Evolutionary conservation across 2,113 vertebrate species (phyloP), one percentile per base, ranked within the genome.

Genomic region (Damaliscus lunatus): DNA sequence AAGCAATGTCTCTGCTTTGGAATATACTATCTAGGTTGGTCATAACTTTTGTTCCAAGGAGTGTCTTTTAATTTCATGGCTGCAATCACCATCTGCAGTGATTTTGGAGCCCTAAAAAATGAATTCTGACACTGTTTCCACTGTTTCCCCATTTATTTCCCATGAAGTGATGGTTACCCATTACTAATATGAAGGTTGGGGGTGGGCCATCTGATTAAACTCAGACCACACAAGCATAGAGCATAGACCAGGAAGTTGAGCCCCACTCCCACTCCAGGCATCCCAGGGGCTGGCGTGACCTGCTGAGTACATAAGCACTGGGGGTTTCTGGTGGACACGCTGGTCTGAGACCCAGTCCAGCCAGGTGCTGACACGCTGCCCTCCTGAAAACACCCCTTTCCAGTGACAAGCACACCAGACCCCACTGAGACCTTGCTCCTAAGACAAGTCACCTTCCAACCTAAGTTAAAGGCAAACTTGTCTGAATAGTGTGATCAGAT

Each of bases 291-390:
- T 0, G 25, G 48, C 3, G 0, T 9, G 46, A 29, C 15, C 33
- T 27, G 27, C 7, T 5, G 5, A 25, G 9, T 3, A 2, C 6
- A 52, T 13, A 40, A 55, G 52, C 16, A 17, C 50, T 25, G 11
- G 36, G 6, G 1, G 2, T 17, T 21, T 16, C 14, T 2, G 10
- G 6, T 3, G 19, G 7, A 31, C 36, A 5, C 7, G 29, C 12
- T 1, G 1, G 40, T 48, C 25, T 31, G 12, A 86, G 36, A 25
- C 17, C 27, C 12, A 5, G 27, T 52, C 17, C 12, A 7, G 23
- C 33, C 55, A 33, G 7, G 7, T 0, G 5, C 21, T 33, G 1
- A 2, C 0, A 3, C 0, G 8, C 7, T 12, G 80, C 80, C 50
- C 36, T 52, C 60, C 36, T 33, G 4, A 53, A 36, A 80, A n/a